Evolutionary conservation across 2,113 vertebrate species (phyloP).

Genomic region (Carassius auratus): DNA sequence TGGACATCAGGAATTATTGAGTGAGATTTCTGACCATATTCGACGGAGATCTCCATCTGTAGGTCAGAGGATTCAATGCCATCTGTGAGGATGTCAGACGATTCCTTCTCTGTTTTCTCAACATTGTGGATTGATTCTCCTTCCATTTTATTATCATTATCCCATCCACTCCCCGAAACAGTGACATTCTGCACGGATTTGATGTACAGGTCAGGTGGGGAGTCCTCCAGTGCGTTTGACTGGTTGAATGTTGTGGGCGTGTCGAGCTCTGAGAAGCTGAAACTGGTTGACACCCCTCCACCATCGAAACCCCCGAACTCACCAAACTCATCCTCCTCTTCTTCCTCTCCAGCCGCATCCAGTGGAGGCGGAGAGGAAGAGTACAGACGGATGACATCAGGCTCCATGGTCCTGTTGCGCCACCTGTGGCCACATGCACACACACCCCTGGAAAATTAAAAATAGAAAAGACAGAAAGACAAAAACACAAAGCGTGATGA

Average conservation of each 20-base stretch:
- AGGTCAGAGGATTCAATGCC: not conserved
- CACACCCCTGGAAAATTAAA: slow-evolving; percentile 15
- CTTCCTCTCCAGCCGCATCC: slow-evolving; percentile 83
- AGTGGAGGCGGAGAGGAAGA: slow-evolving; percentile 86
- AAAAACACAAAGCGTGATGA: not conserved
- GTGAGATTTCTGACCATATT: slow-evolving; percentile 62
- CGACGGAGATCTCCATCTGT: not conserved
- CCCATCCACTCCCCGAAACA: not conserved
- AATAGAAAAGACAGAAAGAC: not conserved
- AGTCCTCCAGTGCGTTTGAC: slow-evolving; percentile 71
- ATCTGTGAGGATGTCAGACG: not conserved
- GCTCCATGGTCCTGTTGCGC: slow-evolving; percentile 85
- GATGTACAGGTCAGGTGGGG: slow-evolving; percentile 76
- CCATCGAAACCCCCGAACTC: slow-evolving; percentile 86
- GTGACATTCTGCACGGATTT: slow-evolving; percentile 54
- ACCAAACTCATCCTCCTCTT: slow-evolving; percentile 89
- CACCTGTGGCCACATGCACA: slow-evolving; percentile 72
- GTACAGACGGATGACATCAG: slow-evolving; percentile 85
- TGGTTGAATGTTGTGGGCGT: slow-evolving; percentile 69
- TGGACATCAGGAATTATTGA: slow-evolving; percentile 52
- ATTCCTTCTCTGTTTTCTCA: slow-evolving; percentile 1
- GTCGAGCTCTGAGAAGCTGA: slow-evolving; percentile 79
- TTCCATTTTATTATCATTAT: not conserved
- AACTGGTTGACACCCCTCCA: slow-evolving; percentile 73
- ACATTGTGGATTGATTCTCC: not conserved